Base-by-base conservation (phyloP, 2,797 vertebrate species). In the Numenius phaeopus region DNA sequence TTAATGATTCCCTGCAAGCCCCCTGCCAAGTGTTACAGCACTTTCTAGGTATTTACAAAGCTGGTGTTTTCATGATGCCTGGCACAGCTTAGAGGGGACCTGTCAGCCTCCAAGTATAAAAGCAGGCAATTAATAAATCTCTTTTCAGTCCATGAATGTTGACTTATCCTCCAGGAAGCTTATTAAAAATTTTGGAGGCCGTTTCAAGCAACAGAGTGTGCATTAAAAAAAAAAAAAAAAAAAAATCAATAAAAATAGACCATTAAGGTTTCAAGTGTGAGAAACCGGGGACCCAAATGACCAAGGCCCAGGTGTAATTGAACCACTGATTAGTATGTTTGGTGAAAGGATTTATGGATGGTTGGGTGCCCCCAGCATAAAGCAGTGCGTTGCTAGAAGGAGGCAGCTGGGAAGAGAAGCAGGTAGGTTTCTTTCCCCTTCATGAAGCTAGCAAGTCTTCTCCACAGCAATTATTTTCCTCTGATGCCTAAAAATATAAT, bases 381-480 rank as follows among this genome's bases (percentile, higher is more conserved):
- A 47, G 19, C 2, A 24, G n/a, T 27, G 50, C 55, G 40, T 10
- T 62, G 47, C 65, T 49, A 34, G 47, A 34, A 37, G 26, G 42
- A 83, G 12, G 64, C 65, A 73, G 29, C 42, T 50, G 39, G 17
- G 24, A 49, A 46, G 20, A 86, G 10, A 83, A 18, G 9, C 44
- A 52, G 61, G 77, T 40, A 47, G 8, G 6, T 47, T 73, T 91
- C n/a, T n/a, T 15, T 18, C 13, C 24, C 42, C 14, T 32, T 86
- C 27, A 29, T 39, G 12, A 54, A 80, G 20, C 10, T 52, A 73
- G 21, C 26, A 89, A 62, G 37, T 57, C 49, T 85, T 61, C 93
- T 72, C 61, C 69, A 88, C 50, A 73, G 83, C 55, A 84, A 42
- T 83, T 87, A 72, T 86, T 94, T 94, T 27, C 72, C 19, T 91